Evolutionary conservation across 1,140 invertebrate genomes (phyloP).

Genomic region (Lysiphlebus fabarum): DNA sequence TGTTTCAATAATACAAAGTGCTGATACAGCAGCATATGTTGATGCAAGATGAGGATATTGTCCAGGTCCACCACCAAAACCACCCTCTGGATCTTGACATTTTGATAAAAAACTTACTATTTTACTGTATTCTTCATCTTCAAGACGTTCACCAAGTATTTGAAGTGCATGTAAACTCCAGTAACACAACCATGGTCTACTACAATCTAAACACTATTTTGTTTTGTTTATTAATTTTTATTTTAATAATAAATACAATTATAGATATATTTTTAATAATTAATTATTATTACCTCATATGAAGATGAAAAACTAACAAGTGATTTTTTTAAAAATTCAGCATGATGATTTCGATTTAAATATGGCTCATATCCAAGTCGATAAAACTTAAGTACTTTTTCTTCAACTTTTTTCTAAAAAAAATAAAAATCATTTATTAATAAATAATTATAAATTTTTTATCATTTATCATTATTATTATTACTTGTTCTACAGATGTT

Average conservation of each 20-base stretch:
- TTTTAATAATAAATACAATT: constrained; percentile 20
- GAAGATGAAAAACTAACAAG: constrained; percentile 64
- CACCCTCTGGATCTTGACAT: constrained; percentile 80
- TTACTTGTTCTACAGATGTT: constrained; percentile 32
- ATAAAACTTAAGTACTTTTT: constrained; percentile 62
- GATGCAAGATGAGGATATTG: constrained; percentile 91
- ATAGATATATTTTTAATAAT: constrained; percentile 18
- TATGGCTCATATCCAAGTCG: constrained; percentile 60
- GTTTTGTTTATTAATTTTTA: constrained; percentile 11
- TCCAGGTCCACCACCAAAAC: constrained; percentile 91
- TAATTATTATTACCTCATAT: constrained; percentile 62
- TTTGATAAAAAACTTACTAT: constrained; percentile 68
- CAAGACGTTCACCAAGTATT: constrained; percentile 71
- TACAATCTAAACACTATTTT: constrained; percentile 79
- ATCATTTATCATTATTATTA: not conserved
- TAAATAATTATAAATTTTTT: constrained; percentile 12
- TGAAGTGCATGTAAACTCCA: constrained; percentile 92
- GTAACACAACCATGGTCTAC: constrained; percentile 91
- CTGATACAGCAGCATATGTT: constrained; percentile 95
- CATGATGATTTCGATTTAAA: constrained; percentile 65
- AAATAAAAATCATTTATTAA: constrained; percentile 20
- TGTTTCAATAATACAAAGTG: constrained; percentile 84
- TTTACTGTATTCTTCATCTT: constrained; percentile 63
- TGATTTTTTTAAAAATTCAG: constrained; percentile 67
- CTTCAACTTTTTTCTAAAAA: constrained; percentile 67